Evolutionary conservation across 2,113 vertebrate species (phyloP).

Genomic region (Cavia aperea): DNA sequence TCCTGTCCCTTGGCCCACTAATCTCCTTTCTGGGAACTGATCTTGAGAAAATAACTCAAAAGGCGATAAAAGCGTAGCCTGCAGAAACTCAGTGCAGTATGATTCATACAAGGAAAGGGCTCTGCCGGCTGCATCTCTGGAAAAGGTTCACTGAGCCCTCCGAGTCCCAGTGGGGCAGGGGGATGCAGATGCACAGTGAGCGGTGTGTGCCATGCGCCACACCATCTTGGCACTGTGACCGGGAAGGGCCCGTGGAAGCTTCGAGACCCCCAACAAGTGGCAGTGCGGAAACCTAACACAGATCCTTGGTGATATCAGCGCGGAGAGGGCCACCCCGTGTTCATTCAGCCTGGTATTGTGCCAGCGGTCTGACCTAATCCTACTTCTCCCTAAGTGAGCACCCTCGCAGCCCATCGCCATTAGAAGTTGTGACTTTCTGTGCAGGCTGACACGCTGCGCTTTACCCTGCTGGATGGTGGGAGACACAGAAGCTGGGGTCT

Average conservation of each 20-base stretch:
- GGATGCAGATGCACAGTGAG: neutral
- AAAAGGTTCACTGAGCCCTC: neutral
- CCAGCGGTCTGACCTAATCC: neutral
- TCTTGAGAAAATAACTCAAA: conserved; percentile 32
- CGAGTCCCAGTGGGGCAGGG: neutral
- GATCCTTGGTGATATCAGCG: neutral
- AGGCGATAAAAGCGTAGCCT: neutral
- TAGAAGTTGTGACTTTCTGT: neutral
- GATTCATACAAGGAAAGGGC: conserved; percentile 14
- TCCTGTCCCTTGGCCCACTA: neutral
- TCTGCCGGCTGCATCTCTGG: neutral
- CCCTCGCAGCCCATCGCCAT: neutral
- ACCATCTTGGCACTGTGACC: neutral
- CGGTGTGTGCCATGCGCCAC: neutral
- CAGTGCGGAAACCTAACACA: neutral
- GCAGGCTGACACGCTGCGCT: neutral
- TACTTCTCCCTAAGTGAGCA: neutral
- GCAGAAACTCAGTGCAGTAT: neutral
- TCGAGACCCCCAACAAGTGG: neutral
- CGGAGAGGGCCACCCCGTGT: neutral
- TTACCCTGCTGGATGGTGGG: neutral
- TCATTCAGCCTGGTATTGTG: neutral
- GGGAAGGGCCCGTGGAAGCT: neutral
- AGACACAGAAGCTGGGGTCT: neutral
- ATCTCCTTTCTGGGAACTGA: conserved; percentile 36